Base-by-base conservation (phyloP, 2,888 invertebrate species). In the Agrochola macilenta region DNA sequence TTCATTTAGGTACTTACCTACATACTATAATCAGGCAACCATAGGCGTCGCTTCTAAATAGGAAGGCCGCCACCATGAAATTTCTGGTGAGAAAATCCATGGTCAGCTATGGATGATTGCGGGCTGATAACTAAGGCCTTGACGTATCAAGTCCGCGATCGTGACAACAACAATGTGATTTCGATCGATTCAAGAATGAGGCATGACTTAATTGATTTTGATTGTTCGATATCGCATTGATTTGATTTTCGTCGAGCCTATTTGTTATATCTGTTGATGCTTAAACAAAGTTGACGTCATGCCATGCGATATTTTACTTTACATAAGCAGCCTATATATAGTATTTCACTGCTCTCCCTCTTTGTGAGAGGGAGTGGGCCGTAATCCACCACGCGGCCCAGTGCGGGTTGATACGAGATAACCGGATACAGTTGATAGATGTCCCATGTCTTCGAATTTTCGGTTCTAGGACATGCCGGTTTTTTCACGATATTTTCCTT, bases 91-190 rank as follows among this genome's bases (percentile, higher is more conserved):
- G 43, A 35, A 68, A 54, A 35, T 43, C 17, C 60, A 66, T 46
- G 65, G 52, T n/a, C 49, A 26, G 23, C 9, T 63, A 39, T 65
- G n/a, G n/a, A 23, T 30, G 35, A 30, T 30, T 43, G 43, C 3
- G 20, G 0, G 17, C 17, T 17, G 35, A 49, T 57, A 54, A 74
- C 11, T 14, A 23, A 43, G 14, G 17, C 52, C 26, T 54, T 1
- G 30, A 3, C 20, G 1, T 5, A 60, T 11, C 8, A 66, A 66
- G n/a, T 7, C 9, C 14, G 5, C 0, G 0, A 4, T 49, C 61
- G 54, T 78, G 78, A 66, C 61, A 35, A 23, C 35, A 5, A 49
- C 54, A 69, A 57, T 39, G 20, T 11, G 57, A 78, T 57, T 63
- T 63, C 8, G 12, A 78, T 70, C 57, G 39, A 46, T 66, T n/a